Evolutionary conservation across 35 echinoderm and acorn worm species (phyloP).

Genomic region (Heliocidaris tuberculata): DNA sequence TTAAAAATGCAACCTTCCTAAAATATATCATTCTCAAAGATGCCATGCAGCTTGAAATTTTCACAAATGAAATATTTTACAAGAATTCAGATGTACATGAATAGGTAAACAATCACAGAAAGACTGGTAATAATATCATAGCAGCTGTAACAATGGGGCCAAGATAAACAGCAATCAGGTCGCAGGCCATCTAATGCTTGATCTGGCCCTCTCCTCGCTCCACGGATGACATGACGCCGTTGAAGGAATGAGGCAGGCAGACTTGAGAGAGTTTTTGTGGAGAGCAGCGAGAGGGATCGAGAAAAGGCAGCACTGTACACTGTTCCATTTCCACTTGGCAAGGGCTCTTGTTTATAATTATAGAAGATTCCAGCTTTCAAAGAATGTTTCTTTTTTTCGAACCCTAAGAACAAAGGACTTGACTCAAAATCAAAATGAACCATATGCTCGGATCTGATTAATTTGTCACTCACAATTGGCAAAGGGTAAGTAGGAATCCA

Average conservation of each 20-base stretch:
- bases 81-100: neutral
- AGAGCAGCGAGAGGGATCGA: neutral
- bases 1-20: neutral
- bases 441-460: neutral
- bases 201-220: neutral
- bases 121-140: conserved; percentile 56
- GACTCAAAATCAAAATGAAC: neutral
- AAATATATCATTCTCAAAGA: neutral
- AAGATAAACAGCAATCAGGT: conserved; percentile 55
- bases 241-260: neutral
- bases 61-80: neutral
- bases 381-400: neutral
- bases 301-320: neutral
- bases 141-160: conserved; percentile 57
- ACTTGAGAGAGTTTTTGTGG: neutral
- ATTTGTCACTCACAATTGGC: neutral
- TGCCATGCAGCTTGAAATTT: neutral
- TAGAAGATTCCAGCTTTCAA: neutral
- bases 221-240: neutral
- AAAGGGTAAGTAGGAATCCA: no score
- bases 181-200: conserved; percentile 22
- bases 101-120: neutral
- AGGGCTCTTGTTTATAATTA: neutral
- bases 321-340: neutral
- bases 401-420: neutral